Evolutionary conservation across 2,113 vertebrate species (phyloP), one percentile per base, ranked within the genome.

Genomic region (Perognathus longimembris): DNA sequence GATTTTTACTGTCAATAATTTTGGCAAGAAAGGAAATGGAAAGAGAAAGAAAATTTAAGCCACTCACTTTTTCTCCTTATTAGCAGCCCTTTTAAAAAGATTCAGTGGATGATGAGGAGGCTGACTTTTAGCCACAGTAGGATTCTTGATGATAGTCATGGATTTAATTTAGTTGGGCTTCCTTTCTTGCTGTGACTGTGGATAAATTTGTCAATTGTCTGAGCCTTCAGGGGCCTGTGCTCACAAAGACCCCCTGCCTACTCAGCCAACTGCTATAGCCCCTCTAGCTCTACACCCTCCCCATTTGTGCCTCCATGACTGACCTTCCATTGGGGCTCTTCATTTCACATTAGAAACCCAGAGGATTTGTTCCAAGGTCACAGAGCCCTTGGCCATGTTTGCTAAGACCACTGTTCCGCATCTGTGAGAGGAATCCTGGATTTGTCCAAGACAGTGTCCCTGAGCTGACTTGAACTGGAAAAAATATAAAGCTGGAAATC

Each of bases 1-100:
- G 20, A 61, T 83, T 94, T 90, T 90, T 1, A 2, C 92, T 12
- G 90, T 94, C 89, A 94, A 95, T 96, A 94, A 74, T 81, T 81
- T 96, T 50, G 3, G 38, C 73, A 69, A 78, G 92, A 75, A 84
- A 96, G 92, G 84, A 92, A 87, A 79, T 73, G 67, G 20, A 87
- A 95, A 83, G 45, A 57, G 63, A 93, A 89, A 78, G 77, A 45
- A 89, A 92, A 89, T 57, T 66, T 59, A 75, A 90, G 69, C 71
- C 63, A 36, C 36, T 83, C 85, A 63, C 40, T 40, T 94, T 85
- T 84, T 26, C 30, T 87, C 54, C 79, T 90, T 90, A 92, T 87
- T 95, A 95, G 59, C 64, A 91, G 76, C 45, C 86, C 28, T 92
- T 76, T 88, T 83, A 22, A 69, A 90, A 89, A 91, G 76, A 86